Evolutionary conservation across 2,888 invertebrate genomes (phyloP).

Genomic region (Hyposoter didymator): DNA sequence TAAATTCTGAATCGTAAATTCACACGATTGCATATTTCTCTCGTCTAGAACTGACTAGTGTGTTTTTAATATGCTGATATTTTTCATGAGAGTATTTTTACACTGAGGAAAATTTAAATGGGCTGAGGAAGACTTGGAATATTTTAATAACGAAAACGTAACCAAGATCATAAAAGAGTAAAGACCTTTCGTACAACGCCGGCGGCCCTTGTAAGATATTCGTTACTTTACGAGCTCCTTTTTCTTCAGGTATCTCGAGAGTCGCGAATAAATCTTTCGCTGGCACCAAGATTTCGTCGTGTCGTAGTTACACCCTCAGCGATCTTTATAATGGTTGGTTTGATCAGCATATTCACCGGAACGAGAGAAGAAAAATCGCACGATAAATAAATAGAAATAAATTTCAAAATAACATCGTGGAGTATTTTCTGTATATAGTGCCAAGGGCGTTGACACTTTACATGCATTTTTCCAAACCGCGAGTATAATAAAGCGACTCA

Average conservation of each 20-base stretch:
- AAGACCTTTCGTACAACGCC: constrained; percentile 6
- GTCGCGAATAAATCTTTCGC: constrained; percentile 71
- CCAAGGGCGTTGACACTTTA: neutral
- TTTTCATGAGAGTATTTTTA: constrained; percentile 10
- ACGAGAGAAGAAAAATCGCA: neutral
- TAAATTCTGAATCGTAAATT: constrained; percentile 26
- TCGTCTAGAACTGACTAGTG: neutral
- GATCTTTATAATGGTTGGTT: constrained; percentile 4
- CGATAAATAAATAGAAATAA: neutral
- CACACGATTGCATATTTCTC: constrained; percentile 12
- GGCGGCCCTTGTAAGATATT: constrained; percentile 41
- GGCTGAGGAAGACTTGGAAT: constrained; percentile 27
- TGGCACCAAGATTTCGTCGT: constrained; percentile 57
- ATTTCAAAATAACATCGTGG: neutral
- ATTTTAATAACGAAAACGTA: constrained; percentile 68
- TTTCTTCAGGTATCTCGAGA: constrained; percentile 68
- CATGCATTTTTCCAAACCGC: neutral
- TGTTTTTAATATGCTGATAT: constrained; percentile 3
- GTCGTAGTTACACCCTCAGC: constrained; percentile 2
- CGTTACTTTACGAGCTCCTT: constrained; percentile 70
- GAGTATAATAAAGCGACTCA: constrained; percentile 21
- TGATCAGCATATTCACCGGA: constrained; percentile 13
- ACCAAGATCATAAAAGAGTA: constrained; percentile 48
- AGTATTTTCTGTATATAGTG: neutral
- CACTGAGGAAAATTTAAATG: constrained; percentile 20